Evolutionary conservation across 2,888 invertebrate species (phyloP).

Genomic region (Pollenia angustigena): DNA sequence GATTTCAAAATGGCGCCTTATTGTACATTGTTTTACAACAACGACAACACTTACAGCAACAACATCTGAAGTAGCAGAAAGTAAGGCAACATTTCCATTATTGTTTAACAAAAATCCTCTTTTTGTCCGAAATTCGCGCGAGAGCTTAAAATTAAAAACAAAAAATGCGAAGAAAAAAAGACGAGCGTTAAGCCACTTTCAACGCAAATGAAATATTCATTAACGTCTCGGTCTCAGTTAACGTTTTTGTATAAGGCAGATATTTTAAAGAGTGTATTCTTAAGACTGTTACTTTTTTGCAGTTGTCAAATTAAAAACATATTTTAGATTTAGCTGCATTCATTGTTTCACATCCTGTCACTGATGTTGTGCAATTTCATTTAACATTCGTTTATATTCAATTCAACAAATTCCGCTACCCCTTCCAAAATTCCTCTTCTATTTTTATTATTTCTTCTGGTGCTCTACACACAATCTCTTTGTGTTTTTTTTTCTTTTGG

Average conservation of each 20-base stretch:
- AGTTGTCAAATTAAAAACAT: not conserved
- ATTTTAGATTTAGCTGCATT: not conserved
- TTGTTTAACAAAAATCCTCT: constrained; percentile 70
- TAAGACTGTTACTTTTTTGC: not conserved
- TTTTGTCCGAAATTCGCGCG: constrained; percentile 70
- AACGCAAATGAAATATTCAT: constrained; percentile 80
- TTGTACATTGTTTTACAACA: constrained; percentile 61
- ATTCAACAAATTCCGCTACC: constrained; percentile 44
- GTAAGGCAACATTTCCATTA: constrained; percentile 63
- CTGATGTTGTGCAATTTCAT: constrained; percentile 51
- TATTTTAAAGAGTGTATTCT: not conserved
- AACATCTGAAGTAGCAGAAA: constrained; percentile 26
- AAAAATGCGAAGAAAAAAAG: constrained; percentile 40
- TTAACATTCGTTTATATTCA: constrained; percentile 65
- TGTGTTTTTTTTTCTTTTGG: not conserved
- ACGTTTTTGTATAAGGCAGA: constrained; percentile 31
- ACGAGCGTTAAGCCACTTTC: constrained; percentile 73
- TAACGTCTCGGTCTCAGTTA: constrained; percentile 75
- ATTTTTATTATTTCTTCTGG: constrained; percentile 52
- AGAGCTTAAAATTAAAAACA: constrained; percentile 60
- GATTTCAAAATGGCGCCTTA: constrained; percentile 74
- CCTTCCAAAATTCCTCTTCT: not conserved
- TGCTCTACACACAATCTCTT: constrained; percentile 59
- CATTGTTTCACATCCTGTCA: constrained; percentile 29
- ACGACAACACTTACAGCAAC: constrained; percentile 26